Base-by-base conservation (phyloP, 92 coral and sea anemone genomes). In the Bergia sp. region DNA sequence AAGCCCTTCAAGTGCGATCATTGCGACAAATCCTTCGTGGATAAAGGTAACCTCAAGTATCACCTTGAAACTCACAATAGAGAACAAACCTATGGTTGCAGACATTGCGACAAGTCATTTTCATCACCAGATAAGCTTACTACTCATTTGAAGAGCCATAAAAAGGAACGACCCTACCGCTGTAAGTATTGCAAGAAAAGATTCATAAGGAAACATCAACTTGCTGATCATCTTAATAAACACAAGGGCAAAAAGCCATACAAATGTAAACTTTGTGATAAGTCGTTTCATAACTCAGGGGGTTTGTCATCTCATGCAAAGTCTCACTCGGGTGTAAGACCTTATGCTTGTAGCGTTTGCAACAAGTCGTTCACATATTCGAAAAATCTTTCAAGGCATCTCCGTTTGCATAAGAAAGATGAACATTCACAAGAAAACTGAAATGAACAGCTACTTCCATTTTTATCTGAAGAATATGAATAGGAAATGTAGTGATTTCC, bases 201-300 rank as follows among this genome's bases (percentile, higher is more conserved):
- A 37, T 82, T 82, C 65, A 64, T 43, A 5, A 55, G 75, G 11
- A 64, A 66, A 65, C 76, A 43, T 1, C 55, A 82, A 44, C 76
- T 82, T 18, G 0, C 76, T 61, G 86, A 81, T 37, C 86, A 81
- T n/a, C 53, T 61, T 55, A 82, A 43, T 45, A 65, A 5, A 18
- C 86, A 82, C 86, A 82, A 82, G 38, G 86, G 76, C 10, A 82
- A 66, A 8, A 42, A 13, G 21, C 86, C 86, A 13, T 29, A 41
- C 37, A 82, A 82, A 20, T 61, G 86, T 29, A 42, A 64, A 42
- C 74, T 69, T 29, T 82, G 76, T n/a, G 86, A 82, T 8, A 64
- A 82, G 37, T 55, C 85, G 8, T 81, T 65, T 41, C 86, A 49
- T 47, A 79, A 45, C 65, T 79, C 82, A 5, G 21, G 82, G 47